Percentiles rank a stretch among this genome's conserved stretches.
Evolutionary conservation across 2,797 vertebrate species (phyloP).

Genomic region (Oreortyx pictus): DNA sequence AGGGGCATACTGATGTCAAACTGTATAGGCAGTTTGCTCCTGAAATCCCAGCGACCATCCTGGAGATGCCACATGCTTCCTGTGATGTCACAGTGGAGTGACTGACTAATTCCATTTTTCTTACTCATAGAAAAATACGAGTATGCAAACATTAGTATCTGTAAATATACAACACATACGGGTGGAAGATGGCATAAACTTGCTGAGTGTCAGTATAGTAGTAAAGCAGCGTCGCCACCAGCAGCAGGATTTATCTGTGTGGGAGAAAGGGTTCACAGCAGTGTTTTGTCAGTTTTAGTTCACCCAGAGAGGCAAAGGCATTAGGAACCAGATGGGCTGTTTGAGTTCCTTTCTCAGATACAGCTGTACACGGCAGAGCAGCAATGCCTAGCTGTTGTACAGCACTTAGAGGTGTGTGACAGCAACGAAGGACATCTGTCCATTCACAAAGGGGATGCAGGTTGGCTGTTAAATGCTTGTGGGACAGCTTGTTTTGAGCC

Average conservation of each 20-base stretch:
- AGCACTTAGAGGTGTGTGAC: background rate
- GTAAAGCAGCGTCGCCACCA: background rate
- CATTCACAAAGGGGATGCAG: background rate
- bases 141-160: background rate
- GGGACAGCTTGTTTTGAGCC: background rate
- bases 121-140: background rate
- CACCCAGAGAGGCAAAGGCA: background rate
- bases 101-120: background rate
- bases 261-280: background rate
- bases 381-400: background rate
- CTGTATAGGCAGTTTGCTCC: background rate
- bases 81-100: rapidly evolving
- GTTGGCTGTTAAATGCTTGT: background rate
- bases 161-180: background rate
- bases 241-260: background rate
- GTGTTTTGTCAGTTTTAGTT: background rate
- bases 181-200: background rate
- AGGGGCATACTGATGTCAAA: background rate
- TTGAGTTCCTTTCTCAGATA: background rate
- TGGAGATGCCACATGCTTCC: background rate
- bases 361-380: background rate
- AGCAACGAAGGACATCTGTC: background rate
- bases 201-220: background rate
- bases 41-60: background rate
- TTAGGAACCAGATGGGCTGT: background rate